Conservation (phyloP, 2,888 invertebrate genomes). For the Tenthredo distinguenda region DNA sequence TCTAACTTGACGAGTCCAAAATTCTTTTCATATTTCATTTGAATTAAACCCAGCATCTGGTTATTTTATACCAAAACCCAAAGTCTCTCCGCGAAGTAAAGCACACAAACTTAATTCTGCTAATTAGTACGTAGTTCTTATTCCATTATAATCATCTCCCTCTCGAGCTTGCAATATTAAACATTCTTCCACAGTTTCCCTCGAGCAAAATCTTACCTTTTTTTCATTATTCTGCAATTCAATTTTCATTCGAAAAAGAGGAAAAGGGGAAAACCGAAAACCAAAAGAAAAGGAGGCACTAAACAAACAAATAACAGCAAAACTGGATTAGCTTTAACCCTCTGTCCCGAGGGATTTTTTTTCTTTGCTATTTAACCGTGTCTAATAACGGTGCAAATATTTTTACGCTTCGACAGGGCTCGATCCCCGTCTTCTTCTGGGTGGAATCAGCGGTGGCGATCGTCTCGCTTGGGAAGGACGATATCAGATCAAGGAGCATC, state of each 20-base stretch:
- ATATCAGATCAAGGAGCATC: slow-evolving; percentile 83
- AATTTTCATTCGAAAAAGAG: not conserved
- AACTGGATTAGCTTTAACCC: not conserved
- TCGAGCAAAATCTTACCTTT: not conserved
- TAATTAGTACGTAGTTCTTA: slow-evolving; percentile 28
- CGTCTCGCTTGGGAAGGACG: slow-evolving; percentile 81
- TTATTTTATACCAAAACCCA: not conserved
- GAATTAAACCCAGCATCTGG: not conserved
- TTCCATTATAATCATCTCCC: not conserved
- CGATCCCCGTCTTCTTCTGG: slow-evolving; percentile 74
- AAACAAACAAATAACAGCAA: not conserved
- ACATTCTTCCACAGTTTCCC: not conserved
- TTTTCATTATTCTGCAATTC: not conserved
- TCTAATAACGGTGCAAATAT: not conserved
- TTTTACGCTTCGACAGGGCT: slow-evolving; percentile 64
- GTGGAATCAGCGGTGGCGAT: slow-evolving; percentile 78
- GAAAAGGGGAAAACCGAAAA: not conserved
- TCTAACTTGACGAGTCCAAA: not conserved
- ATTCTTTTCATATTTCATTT: not conserved
- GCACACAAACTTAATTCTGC: not conserved
- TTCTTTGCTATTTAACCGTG: not conserved
- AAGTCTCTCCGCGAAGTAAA: not conserved
- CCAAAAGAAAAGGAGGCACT: not conserved
- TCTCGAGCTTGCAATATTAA: not conserved
- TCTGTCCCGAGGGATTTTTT: not conserved